Percentiles rank a stretch among this genome's conserved stretches.
These are phyloP conservation scores for Enteromius afrohamiltoni DNA, from an alignment of 2,797 vertebrate genomes.

Conservation along the genomic window DNA sequence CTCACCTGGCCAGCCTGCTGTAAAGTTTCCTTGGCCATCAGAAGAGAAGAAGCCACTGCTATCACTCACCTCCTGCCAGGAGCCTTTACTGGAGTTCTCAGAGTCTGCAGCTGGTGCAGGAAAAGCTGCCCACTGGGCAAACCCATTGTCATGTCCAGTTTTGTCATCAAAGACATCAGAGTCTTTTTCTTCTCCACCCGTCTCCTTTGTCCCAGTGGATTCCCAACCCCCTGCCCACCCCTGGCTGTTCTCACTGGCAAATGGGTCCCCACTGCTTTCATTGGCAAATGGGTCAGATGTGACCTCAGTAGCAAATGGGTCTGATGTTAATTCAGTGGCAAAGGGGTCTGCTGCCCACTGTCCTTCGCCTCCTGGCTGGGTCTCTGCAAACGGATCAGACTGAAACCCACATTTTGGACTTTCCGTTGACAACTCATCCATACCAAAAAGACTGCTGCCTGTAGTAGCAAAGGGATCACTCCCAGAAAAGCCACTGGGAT, in stretches of 20 bases:
- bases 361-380: constrained; percentile 21
- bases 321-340: constrained; percentile 50
- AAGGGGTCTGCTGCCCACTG: constrained; percentile 73
- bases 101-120: constrained; percentile 63
- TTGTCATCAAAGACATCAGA: constrained; percentile 68
- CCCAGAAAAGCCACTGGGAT: constrained; percentile 26
- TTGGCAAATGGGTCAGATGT: constrained; percentile 34
- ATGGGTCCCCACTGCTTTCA: constrained; percentile 65
- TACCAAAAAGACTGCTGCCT: constrained; percentile 22
- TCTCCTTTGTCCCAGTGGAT: constrained; percentile 60
- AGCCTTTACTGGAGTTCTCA: constrained; percentile 58
- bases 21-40: constrained; percentile 66
- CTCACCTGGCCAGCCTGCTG: constrained; percentile 62
- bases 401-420: constrained; percentile 33
- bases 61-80: constrained; percentile 73
- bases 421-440: constrained; percentile 28
- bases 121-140: constrained; percentile 72
- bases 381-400: constrained; percentile 56
- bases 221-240: constrained; percentile 73
- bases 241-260: constrained; percentile 61
- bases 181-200: constrained; percentile 60
- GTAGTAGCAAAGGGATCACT: constrained; percentile 35
- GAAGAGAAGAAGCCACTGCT: constrained; percentile 68
- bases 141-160: constrained; percentile 69
- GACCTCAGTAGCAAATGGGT: constrained; percentile 27